Percentiles rank a stretch among this genome's conserved stretches.
These are phyloP conservation scores for Triplophysa tibetana DNA, from an alignment of 2,113 vertebrate genomes.

Conservation along the genomic window DNA sequence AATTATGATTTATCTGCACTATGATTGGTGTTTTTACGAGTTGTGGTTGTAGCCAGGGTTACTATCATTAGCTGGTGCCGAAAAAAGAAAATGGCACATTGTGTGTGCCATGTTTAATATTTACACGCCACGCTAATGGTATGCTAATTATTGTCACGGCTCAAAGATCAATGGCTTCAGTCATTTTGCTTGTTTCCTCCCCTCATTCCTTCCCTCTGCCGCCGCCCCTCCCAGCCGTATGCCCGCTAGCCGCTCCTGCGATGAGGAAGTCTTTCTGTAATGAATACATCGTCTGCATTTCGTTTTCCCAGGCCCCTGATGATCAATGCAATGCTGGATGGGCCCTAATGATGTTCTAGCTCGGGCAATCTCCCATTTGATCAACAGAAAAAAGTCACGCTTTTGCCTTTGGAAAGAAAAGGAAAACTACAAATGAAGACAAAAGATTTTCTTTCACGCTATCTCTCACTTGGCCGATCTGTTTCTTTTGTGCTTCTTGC, in stretches of 20 bases:
- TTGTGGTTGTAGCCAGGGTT: constrained; percentile 29
- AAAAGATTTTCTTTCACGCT: neutral
- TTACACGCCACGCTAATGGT: constrained; percentile 48
- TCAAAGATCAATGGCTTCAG: constrained; percentile 56
- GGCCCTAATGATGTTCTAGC: constrained; percentile 51
- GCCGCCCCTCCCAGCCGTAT: neutral
- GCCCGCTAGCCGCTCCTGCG: neutral
- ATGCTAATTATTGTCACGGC: constrained; percentile 56
- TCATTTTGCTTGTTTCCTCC: constrained; percentile 17
- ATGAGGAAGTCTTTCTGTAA: constrained; percentile 39
- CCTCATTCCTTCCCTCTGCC: neutral
- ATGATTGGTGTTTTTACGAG: constrained; percentile 41
- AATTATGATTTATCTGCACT: constrained; percentile 52
- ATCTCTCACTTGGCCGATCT: neutral
- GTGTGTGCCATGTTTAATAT: constrained; percentile 35
- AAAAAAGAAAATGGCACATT: constrained; percentile 42
- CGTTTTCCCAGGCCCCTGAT: constrained; percentile 23
- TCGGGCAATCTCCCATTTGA: constrained; percentile 45
- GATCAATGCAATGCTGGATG: constrained; percentile 51
- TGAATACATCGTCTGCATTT: constrained; percentile 46
- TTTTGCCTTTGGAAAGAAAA: constrained; percentile 2
- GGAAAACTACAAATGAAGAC: constrained; percentile 25
- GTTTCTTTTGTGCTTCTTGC: neutral
- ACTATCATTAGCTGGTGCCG: constrained; percentile 49
- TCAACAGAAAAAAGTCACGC: constrained; percentile 22